A percentile compares a stretch with the other conserved stretches of the same genome.
Evolutionary conservation across 2,888 invertebrate genomes (phyloP).

Genomic region (Rhingia campestris): DNA sequence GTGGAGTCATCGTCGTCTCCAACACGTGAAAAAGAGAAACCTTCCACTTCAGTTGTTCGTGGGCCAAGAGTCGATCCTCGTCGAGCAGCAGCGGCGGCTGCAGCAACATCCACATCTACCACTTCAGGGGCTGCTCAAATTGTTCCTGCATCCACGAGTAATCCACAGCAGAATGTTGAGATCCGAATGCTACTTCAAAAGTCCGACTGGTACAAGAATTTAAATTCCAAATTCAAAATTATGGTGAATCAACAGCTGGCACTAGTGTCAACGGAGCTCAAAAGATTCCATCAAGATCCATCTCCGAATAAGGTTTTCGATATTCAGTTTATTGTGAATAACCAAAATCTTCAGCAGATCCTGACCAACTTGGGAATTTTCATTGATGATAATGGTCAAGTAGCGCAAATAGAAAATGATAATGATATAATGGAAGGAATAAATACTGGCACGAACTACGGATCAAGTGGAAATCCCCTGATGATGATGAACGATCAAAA

Average conservation of each 20-base stretch:
- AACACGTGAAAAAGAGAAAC: conserved; percentile 54
- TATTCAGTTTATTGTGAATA: conserved; percentile 83
- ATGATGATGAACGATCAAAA: conserved; percentile 67
- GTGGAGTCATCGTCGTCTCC: conserved; percentile 65
- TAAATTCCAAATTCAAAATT: conserved; percentile 89
- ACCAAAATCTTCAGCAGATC: conserved; percentile 85
- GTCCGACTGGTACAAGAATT: conserved; percentile 88
- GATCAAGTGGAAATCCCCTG: conserved; percentile 66
- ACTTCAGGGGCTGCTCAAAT: conserved; percentile 26
- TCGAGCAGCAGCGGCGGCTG: conserved; percentile 76
- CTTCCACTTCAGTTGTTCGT: conserved; percentile 31
- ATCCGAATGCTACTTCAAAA: conserved; percentile 87
- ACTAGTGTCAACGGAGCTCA: conserved; percentile 85
- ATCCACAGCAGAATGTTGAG: conserved; percentile 83
- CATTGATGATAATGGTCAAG: conserved; percentile 85
- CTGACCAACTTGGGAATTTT: conserved; percentile 86
- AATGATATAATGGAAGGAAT: conserved; percentile 68
- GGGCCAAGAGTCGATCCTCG: conserved; percentile 80
- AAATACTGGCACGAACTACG: conserved; percentile 51
- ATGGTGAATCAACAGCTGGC: conserved; percentile 88
- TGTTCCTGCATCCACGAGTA: conserved; percentile 43
- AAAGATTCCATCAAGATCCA: conserved; percentile 86
- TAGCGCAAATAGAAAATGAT: conserved; percentile 80
- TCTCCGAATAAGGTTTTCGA: conserved; percentile 84
- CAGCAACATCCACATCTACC: conserved; percentile 31